A percentile compares a stretch with the other conserved stretches of the same genome.
phyloP scores from a whole-genome alignment of 53 echinoderm and acorn worm species.

The Pentamera pediparva region DNA sequence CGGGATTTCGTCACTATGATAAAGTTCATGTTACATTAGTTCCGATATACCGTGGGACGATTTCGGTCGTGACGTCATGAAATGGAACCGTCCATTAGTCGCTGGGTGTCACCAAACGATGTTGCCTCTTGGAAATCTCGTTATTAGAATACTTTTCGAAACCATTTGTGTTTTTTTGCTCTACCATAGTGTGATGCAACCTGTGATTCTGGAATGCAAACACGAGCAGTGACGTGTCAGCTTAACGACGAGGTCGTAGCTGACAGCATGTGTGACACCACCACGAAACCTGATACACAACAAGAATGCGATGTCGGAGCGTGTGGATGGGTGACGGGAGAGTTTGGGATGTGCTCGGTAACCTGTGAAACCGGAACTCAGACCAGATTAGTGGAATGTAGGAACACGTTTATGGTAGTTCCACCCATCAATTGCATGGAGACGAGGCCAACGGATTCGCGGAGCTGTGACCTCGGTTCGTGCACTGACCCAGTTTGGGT shows the following conservation, averaged over 20 bases:
- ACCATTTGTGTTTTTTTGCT: background rate
- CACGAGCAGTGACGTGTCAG: background rate
- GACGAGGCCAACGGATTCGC: background rate
- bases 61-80: too few relatives aligned
- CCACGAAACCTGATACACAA: background rate
- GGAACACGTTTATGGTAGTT: background rate
- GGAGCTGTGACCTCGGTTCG: background rate
- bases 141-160: background rate
- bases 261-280: conserved; percentile 15
- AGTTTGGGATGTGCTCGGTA: background rate
- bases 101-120: too few relatives aligned
- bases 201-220: conserved; percentile 1
- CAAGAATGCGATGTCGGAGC: background rate
- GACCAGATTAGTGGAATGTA: background rate
- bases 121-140: background rate
- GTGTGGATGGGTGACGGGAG: background rate
- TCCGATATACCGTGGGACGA: too few relatives aligned
- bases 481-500: background rate
- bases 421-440: background rate
- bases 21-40: too few relatives aligned
- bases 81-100: too few relatives aligned
- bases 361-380: conserved; percentile 4
- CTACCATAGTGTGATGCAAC: background rate
- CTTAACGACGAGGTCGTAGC: background rate
- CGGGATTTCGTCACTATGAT: too few relatives aligned